Base-by-base conservation (phyloP, 1,140 invertebrate genomes). In the Anadara kagoshimensis region DNA sequence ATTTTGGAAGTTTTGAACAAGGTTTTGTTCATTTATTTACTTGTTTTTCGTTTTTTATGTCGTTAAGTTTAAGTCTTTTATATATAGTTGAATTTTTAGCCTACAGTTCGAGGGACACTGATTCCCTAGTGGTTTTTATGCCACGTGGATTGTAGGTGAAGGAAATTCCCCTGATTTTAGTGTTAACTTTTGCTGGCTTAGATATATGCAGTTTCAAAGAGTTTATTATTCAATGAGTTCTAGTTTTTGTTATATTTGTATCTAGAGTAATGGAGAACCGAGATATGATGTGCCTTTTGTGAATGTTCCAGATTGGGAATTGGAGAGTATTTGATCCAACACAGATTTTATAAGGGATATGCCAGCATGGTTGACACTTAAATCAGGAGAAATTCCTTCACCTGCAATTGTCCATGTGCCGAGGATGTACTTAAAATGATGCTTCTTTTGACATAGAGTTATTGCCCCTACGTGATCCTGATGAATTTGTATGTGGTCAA, bases 301-400 rank as follows among this genome's bases (percentile, higher is more conserved):
- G 16, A 49, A 61, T 51, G 26, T 71, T 58, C 51, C 61, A 29
- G 61, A 72, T 29, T 72, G 69, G 61, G 51, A 72, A 51, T 44
- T 56, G 62, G 20, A 29, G 7, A 44, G 61, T 65, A 47, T 72
- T 62, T 54, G 22, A 57, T 51, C 61, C 53, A 5, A 51, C 20
- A 26, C 41, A 16, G 41, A 44, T 43, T 24, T 47, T 12, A 36
- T 61, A 11, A 59, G 64, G 36, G 57, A 67, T 26, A 47, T 65
- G 43, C 69, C 61, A 72, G 61, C 69, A 65, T 72, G 69, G 61
- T 36, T 72, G 22, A 58, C 69, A 56, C 69, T 72, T 64, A 47
- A 16, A 61, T 44, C 43, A 22, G 53, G 53, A 56, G 53, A 26
- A n/a, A n/a, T n/a, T 36, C 7, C 59, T 45, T 62, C 41, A 14